Evolutionary conservation across 2,888 invertebrate genomes (phyloP).

Genomic region (Thyatira batis): DNA sequence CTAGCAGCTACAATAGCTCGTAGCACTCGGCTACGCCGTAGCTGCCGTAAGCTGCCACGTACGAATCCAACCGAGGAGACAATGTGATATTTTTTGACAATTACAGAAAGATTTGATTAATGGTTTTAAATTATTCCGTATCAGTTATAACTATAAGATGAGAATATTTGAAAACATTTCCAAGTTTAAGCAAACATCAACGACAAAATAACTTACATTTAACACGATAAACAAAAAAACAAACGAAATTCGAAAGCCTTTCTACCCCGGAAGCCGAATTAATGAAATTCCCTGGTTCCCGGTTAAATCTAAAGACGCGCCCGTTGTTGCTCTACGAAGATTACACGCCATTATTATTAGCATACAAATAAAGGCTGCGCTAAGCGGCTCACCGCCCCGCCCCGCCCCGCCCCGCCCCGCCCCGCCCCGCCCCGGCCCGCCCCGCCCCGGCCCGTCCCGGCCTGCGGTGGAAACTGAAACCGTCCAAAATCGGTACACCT

Average conservation of each 20-base stretch:
- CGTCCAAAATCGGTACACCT: slow-evolving; percentile 11
- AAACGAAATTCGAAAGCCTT: not conserved
- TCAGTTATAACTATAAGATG: not conserved
- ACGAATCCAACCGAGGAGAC: too few species aligned
- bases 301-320: not conserved
- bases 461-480: not conserved
- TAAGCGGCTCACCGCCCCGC: not conserved
- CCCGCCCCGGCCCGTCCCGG: too few species aligned
- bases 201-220: not conserved
- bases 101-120: too few species aligned
- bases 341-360: slow-evolving; percentile 5
- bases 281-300: not conserved
- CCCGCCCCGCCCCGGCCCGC: too few species aligned
- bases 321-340: not conserved
- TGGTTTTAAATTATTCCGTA: not conserved
- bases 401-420: too few species aligned
- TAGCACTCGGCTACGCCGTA: not conserved
- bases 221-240: not conserved
- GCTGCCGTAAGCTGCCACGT: too few species aligned
- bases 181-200: not conserved
- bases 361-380: not conserved
- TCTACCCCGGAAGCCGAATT: not conserved
- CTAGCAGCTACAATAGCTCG: not conserved
- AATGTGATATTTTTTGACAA: too few species aligned
- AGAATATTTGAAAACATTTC: not conserved